Percentiles rank a stretch among this genome's conserved stretches.
Conservation (phyloP, 2,888 invertebrate genomes). For the Entomobrya multifasciata region DNA sequence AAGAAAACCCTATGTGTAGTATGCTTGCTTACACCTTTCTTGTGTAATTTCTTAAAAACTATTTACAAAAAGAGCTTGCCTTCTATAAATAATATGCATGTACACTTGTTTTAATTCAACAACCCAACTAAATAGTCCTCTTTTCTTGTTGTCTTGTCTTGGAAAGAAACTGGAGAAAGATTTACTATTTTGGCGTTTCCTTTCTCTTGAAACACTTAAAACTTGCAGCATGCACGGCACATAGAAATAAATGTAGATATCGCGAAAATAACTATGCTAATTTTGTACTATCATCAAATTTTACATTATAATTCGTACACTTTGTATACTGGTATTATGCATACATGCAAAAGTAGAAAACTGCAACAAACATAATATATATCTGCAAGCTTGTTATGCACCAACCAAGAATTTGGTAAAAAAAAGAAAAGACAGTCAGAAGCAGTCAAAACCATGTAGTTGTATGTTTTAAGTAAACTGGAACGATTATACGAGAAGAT, state of each 20-base stretch:
- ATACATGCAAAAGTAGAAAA: too few species aligned
- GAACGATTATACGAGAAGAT: neutral
- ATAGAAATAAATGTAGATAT: neutral
- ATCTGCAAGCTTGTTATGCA: slow-evolving; percentile 38
- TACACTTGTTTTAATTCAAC: too few species aligned
- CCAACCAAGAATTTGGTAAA: neutral
- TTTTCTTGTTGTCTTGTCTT: too few species aligned
- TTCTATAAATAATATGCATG: neutral
- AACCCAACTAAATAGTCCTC: too few species aligned
- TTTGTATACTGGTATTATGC: too few species aligned
- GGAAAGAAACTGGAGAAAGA: slow-evolving; percentile 59
- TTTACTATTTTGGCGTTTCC: slow-evolving; percentile 13
- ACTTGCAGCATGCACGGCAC: neutral
- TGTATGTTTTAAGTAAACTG: too few species aligned
- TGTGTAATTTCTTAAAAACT: neutral
- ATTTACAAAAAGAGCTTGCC: neutral
- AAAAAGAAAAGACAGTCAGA: neutral
- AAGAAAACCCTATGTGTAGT: neutral
- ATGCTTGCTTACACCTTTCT: slow-evolving; percentile 37
- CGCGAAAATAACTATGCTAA: slow-evolving; percentile 9
- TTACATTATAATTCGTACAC: neutral
- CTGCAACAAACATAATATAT: slow-evolving; percentile 46
- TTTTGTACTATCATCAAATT: slow-evolving; percentile 9
- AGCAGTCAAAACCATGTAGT: too few species aligned
- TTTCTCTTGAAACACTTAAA: neutral